These are phyloP conservation scores for Nephrotoma guestfalica DNA, from an alignment of 2,888 invertebrate species.

Conservation along the genomic window DNA sequence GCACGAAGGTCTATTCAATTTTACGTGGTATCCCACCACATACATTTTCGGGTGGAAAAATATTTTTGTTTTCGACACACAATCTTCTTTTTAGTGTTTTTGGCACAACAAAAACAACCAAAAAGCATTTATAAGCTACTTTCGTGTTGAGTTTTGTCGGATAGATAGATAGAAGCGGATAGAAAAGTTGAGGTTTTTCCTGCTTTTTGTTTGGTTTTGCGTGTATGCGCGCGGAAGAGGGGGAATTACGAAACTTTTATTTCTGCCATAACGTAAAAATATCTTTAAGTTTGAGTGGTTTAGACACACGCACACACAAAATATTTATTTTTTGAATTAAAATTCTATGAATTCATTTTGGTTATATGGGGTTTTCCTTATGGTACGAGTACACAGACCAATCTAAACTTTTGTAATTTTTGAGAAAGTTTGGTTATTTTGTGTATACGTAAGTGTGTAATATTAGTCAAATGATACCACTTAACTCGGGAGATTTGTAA, in stretches of 20 bases:
- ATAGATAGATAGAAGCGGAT: background rate
- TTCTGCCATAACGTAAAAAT: background rate
- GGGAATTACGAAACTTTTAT: background rate
- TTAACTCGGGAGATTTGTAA: background rate
- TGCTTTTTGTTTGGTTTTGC: background rate
- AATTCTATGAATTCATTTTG: background rate
- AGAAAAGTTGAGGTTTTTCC: background rate
- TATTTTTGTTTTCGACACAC: background rate
- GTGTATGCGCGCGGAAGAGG: background rate
- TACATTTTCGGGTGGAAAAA: background rate
- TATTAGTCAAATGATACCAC: background rate
- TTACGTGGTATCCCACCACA: background rate
- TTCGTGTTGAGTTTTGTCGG: background rate
- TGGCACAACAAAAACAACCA: background rate
- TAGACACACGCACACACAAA: background rate
- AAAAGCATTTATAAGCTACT: background rate
- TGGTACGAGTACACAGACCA: background rate
- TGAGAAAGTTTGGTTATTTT: background rate
- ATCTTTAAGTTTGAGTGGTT: background rate
- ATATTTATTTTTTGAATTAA: background rate
- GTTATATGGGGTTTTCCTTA: background rate
- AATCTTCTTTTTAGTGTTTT: background rate
- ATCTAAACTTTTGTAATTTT: background rate
- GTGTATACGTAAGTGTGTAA: background rate
- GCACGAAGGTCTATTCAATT: background rate